Conservation (phyloP, 2,888 invertebrate genomes). For the Volucella zonaria region DNA sequence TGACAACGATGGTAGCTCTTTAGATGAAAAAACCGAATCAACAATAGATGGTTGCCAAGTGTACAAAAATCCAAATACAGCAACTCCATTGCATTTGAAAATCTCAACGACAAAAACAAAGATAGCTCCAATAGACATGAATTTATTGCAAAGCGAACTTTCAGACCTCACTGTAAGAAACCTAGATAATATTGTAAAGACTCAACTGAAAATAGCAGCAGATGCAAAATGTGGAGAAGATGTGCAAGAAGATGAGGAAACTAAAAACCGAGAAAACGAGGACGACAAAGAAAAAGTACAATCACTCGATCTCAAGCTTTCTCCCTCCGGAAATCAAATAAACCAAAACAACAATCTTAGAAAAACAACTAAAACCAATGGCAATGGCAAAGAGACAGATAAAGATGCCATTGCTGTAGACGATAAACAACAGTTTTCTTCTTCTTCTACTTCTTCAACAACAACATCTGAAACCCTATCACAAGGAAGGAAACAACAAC, state of each 20-base stretch:
- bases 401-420: conserved; percentile 32
- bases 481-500: conserved; percentile 20
- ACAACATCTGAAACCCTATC: conserved; percentile 1
- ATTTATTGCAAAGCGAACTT: conserved; percentile 28
- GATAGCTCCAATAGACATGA: conserved; percentile 21
- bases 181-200: conserved; percentile 33
- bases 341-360: conserved; percentile 70
- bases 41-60: conserved; percentile 81
- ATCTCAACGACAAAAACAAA: conserved; percentile 77
- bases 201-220: conserved; percentile 39
- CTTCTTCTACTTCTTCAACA: conserved; percentile 4
- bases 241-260: conserved; percentile 29
- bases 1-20: conserved; percentile 65
- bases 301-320: conserved; percentile 63
- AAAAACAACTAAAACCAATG: conserved; percentile 53
- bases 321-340: conserved; percentile 60
- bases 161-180: conserved; percentile 36
- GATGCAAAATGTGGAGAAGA: conserved; percentile 34
- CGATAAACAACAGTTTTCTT: conserved; percentile 47
- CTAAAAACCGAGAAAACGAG: conserved; percentile 38
- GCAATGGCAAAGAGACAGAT: conserved; percentile 29
- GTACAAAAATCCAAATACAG: conserved; percentile 81
- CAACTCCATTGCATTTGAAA: conserved; percentile 77
- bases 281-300: conserved; percentile 31
- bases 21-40: conserved; percentile 76